phyloP scores from a whole-genome alignment of 2,888 invertebrate genomes.

The Drosophila helvetica region DNA sequence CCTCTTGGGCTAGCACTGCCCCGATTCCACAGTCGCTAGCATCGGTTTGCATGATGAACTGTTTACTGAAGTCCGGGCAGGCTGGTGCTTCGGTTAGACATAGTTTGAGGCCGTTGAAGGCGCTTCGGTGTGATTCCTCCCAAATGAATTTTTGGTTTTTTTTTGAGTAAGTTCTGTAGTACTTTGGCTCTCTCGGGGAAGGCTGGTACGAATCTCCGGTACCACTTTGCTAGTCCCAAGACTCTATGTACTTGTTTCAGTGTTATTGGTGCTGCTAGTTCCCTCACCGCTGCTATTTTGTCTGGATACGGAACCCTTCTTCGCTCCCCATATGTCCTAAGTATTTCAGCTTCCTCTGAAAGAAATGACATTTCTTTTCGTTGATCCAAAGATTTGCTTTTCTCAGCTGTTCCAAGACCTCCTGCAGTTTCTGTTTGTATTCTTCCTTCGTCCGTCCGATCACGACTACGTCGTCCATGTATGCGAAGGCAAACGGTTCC shows the following conservation, averaged over 20 bases:
- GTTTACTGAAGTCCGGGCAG: slow-evolving; percentile 3
- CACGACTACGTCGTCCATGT: no score
- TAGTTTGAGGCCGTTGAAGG: neutral
- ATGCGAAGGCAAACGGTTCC: no score
- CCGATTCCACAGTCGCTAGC: slow-evolving; percentile 1
- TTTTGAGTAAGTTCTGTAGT: neutral
- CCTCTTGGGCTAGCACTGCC: no score
- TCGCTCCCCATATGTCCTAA: neutral
- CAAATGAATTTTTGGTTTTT: no score
- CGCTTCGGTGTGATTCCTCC: neutral
- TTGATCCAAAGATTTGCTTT: slow-evolving; percentile 1
- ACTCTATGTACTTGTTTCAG: slow-evolving; percentile 1
- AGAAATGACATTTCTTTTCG: neutral
- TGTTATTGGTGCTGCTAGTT: neutral
- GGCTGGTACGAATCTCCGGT: neutral
- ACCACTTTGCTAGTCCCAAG: slow-evolving; percentile 1
- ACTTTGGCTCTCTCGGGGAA: neutral
- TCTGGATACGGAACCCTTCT: neutral
- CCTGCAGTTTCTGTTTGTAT: neutral
- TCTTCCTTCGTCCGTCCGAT: neutral
- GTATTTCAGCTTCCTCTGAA: neutral
- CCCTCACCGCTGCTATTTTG: neutral
- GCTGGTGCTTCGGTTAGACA: slow-evolving; percentile 5
- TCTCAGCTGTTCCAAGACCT: neutral
- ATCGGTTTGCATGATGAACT: neutral